These are phyloP conservation scores for Cirrhinus mrigala DNA, from an alignment of 2,797 vertebrate species.

Conservation along the genomic window DNA sequence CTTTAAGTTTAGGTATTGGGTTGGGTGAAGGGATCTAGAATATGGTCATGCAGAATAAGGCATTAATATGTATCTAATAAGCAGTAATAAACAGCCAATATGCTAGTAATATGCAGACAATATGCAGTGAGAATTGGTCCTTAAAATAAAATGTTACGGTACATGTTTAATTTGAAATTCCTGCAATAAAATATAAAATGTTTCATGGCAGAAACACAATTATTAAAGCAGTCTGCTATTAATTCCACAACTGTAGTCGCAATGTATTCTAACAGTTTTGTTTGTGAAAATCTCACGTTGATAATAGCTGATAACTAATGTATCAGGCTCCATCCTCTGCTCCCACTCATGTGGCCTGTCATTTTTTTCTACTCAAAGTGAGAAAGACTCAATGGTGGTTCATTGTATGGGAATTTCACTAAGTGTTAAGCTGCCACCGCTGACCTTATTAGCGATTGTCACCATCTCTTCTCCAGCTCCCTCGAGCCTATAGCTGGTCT, in stretches of 20 bases:
- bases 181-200: background rate
- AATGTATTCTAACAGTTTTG: conserved; percentile 6
- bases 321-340: conserved; percentile 1
- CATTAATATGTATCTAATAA: background rate
- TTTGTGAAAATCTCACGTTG: conserved; percentile 1
- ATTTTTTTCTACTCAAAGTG: conserved; percentile 25
- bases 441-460: conserved; percentile 53
- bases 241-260: background rate
- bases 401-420: conserved; percentile 48
- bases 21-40: background rate
- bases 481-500: conserved; percentile 43
- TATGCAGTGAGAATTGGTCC: background rate
- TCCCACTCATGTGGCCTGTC: conserved; percentile 19
- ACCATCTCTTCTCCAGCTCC: conserved; percentile 38
- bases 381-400: conserved; percentile 7
- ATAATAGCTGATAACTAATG: conserved; percentile 18
- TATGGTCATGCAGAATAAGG: background rate
- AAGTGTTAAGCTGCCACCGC: conserved; percentile 35
- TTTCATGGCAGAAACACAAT: background rate
- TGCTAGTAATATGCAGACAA: background rate
- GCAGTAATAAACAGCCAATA: background rate
- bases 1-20: background rate
- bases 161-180: background rate
- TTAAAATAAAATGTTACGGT: background rate
- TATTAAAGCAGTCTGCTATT: background rate